Conservation (phyloP, 1,140 invertebrate genomes). For the Zelostemma sp. region DNA sequence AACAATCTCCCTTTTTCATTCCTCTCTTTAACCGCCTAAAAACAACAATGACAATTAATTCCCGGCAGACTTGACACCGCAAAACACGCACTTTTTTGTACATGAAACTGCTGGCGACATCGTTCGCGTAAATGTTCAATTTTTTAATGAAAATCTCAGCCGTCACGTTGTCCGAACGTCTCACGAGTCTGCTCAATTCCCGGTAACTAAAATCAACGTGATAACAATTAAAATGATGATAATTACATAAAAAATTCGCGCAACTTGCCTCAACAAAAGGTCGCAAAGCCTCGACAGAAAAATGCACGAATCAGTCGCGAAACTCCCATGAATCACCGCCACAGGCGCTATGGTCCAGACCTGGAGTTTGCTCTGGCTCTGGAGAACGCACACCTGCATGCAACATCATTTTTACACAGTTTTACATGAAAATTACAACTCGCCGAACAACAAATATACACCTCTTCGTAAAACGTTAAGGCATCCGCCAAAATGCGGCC, state of each 20-base stretch:
- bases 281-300: slow-evolving; percentile 55
- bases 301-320: slow-evolving; percentile 47
- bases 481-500: slow-evolving; percentile 49
- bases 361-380: slow-evolving; percentile 30
- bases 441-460: too few species aligned
- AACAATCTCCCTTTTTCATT: not conserved
- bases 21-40: not conserved
- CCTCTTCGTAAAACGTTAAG: slow-evolving; percentile 60
- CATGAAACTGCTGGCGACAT: too few species aligned
- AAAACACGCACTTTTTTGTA: too few species aligned
- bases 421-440: slow-evolving; percentile 4
- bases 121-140: too few species aligned
- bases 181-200: not conserved
- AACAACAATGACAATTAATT: too few species aligned
- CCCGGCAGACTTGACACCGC: too few species aligned
- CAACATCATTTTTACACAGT: too few species aligned
- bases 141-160: too few species aligned
- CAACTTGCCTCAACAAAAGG: slow-evolving; percentile 53
- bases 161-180: not conserved
- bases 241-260: not conserved
- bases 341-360: slow-evolving; percentile 55
- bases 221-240: not conserved
- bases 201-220: not conserved
- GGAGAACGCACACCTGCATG: slow-evolving; percentile 46
- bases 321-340: slow-evolving; percentile 57